Conservation (phyloP, 2,797 vertebrate species). For the Lagothrix lagotricha region DNA sequence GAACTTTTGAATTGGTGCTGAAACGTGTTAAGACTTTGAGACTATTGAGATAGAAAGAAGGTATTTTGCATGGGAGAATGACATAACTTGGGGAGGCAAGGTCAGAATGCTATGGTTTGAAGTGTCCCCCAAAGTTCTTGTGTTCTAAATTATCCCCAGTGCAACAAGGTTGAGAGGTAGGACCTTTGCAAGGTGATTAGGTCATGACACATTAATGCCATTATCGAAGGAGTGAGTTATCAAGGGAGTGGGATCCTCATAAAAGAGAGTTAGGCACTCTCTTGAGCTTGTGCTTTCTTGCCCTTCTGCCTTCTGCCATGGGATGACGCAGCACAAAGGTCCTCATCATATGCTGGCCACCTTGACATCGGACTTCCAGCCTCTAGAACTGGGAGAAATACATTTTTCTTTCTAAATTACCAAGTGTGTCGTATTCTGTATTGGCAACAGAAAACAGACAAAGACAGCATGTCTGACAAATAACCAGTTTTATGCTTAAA, state of each 20-base stretch:
- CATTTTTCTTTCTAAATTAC: not conserved
- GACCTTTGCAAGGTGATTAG: not conserved
- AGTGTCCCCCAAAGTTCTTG: not conserved
- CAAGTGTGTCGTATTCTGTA: not conserved
- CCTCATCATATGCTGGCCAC: not conserved
- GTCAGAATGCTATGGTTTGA: not conserved
- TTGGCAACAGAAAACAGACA: not conserved
- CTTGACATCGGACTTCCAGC: not conserved
- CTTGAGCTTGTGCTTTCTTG: not conserved
- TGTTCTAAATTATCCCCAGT: not conserved
- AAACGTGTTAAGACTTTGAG: not conserved
- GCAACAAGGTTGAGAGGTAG: not conserved
- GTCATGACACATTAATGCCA: not conserved
- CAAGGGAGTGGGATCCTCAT: not conserved
- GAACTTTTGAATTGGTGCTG: not conserved
- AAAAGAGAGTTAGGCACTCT: not conserved
- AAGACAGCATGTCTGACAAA: not conserved
- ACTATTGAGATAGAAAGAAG: not conserved
- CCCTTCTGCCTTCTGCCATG: not conserved
- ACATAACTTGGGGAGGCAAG: not conserved
- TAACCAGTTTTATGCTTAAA: not conserved
- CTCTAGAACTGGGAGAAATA: not conserved
- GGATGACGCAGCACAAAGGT: not conserved
- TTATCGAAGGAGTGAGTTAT: not conserved
- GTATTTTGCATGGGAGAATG: not conserved